Percentiles rank a stretch among this genome's conserved stretches.
Evolutionary conservation across 2,797 vertebrate genomes (phyloP).

Genomic region (Hozukius guyotensis): DNA sequence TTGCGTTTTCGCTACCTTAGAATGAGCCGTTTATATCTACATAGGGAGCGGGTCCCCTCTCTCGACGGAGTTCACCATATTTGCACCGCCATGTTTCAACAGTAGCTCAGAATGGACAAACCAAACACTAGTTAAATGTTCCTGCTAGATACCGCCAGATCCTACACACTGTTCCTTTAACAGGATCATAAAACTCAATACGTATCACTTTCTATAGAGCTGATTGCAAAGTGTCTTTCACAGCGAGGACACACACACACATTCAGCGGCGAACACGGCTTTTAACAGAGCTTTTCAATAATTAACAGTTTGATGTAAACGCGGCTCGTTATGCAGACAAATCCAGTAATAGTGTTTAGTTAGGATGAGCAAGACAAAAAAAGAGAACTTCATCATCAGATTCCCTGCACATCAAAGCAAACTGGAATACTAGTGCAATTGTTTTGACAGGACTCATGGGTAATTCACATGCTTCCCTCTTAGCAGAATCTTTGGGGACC

Average conservation of each 20-base stretch:
- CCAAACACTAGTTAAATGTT: no score
- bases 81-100: no score
- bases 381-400: slow-evolving; percentile 29
- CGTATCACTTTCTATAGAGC: neutral
- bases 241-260: neutral
- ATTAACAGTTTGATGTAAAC: slow-evolving; percentile 30
- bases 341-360: slow-evolving; percentile 11
- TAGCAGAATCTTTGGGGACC: slow-evolving; percentile 34
- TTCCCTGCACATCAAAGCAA: slow-evolving; percentile 57
- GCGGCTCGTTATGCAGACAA: slow-evolving; percentile 8
- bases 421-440: slow-evolving; percentile 44
- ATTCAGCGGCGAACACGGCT: neutral
- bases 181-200: neutral
- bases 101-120: no score
- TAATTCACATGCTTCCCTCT: slow-evolving; percentile 47
- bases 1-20: no score
- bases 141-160: no score
- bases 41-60: no score
- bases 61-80: no score
- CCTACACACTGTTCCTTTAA: no score
- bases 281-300: slow-evolving; percentile 7
- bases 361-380: slow-evolving; percentile 27
- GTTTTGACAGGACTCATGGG: slow-evolving; percentile 57
- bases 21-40: no score
- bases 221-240: neutral